Evolutionary conservation across 30 jellyfish, hydroid and myxozoan species (phyloP).

Genomic region (Haliclystus octoradiatus): DNA sequence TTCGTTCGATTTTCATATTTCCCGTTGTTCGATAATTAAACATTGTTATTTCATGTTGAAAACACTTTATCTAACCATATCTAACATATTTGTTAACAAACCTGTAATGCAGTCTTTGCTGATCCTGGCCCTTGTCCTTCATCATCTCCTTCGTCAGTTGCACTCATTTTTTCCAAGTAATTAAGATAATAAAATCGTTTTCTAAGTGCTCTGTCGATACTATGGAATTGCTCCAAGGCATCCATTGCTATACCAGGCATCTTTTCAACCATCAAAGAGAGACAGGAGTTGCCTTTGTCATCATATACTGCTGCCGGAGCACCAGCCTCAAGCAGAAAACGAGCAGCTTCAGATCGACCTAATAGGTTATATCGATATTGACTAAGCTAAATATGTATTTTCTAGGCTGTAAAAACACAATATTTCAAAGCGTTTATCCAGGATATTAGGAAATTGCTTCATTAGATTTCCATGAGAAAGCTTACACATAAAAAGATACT

Average conservation of each 20-base stretch:
- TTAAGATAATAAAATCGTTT: conserved; percentile 52
- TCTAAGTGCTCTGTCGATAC: conserved; percentile 79
- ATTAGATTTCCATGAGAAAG: no score
- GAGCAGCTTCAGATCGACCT: conserved; percentile 87
- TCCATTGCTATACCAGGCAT: conserved; percentile 89
- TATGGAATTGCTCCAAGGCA: conserved; percentile 77
- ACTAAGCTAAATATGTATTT: no score
- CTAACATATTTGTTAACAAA: not conserved
- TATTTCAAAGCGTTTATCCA: no score
- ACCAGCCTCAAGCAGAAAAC: conserved; percentile 79
- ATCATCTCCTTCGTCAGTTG: conserved; percentile 67
- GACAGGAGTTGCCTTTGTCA: conserved; percentile 86
- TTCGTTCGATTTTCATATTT: no score
- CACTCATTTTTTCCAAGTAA: conserved; percentile 74
- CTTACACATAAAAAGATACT: no score
- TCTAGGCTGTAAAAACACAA: no score
- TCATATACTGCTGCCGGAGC: conserved; percentile 88
- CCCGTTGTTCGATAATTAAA: no score
- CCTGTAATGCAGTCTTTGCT: conserved; percentile 70
- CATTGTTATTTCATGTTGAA: no score
- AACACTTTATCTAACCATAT: no score
- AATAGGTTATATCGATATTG: no score
- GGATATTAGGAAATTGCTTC: no score
- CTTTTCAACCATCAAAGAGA: conserved; percentile 73
- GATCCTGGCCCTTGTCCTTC: conserved; percentile 39